Base-by-base conservation (phyloP, 2,113 vertebrate species). In the Misgurnus mizolepis region DNA sequence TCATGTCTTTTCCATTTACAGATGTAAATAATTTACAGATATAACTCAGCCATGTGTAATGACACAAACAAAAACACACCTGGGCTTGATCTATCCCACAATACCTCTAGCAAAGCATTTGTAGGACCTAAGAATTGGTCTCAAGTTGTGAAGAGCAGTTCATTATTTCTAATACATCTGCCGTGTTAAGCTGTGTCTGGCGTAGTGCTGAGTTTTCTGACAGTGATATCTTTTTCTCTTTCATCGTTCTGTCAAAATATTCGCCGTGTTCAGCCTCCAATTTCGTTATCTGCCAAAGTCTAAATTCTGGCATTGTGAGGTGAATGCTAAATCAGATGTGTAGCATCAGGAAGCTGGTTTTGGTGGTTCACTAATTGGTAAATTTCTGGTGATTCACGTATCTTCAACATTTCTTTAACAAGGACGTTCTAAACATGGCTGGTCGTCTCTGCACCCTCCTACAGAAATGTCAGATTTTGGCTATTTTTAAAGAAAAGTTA, bases 401-500 rank as follows among this genome's bases (percentile, higher is more conserved):
- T 62, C 72, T 18, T 75, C 18, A 49, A 62, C 41, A 47, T 45
- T 75, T 47, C 56, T 14, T 62, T 62, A 62, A 75, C 72, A 62
- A 49, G 18, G 22, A 58, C 55, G 5, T 3, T 18, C 43, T 50
- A 11, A 69, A 34, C 47, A 39, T 15, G 55, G 17, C 68, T 70
- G 10, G 3, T 34, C 43, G 10, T 39, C 27, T 18, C 17, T 11
- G 8, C 14, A 4, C 47, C 72, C 72, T 64, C 72, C 72, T 75
- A 45, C 72, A 0, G 7, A 58, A 9, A 45, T 47, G 72, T 75
- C 72, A 62, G 15, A 49, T 61, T 64, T 64, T 49, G 56, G 58
- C 62, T 75, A 64, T 75, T 75, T 75, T 75, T 75, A 64, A 60
- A 75, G 43, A n/a, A 47, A 75, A 62, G 58, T 49, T 75, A 18